These are phyloP conservation scores for Tupaia chinensis DNA, from an alignment of 2,113 vertebrate species.

Conservation along the genomic window DNA sequence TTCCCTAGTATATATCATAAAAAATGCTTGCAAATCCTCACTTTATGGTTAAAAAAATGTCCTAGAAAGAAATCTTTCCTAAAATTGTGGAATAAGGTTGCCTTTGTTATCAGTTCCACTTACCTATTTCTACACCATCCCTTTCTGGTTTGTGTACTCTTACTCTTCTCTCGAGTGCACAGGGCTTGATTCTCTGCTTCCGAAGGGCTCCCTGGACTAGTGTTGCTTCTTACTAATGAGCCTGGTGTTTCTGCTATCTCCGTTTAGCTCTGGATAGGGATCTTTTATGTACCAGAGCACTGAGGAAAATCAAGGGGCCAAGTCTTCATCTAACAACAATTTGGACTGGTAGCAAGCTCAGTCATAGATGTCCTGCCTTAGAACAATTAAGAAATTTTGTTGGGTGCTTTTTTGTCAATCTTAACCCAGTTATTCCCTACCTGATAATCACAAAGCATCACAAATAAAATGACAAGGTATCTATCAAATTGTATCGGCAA, in stretches of 20 bases:
- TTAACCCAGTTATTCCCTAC: not conserved
- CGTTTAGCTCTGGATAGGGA: not conserved
- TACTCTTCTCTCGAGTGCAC: not conserved
- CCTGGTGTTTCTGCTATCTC: too few species aligned
- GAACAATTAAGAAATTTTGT: not conserved
- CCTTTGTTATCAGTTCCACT: not conserved
- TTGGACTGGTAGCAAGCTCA: not conserved
- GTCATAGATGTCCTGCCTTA: not conserved
- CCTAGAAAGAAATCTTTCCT: not conserved
- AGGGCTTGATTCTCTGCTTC: not conserved
- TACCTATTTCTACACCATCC: not conserved
- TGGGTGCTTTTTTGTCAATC: not conserved
- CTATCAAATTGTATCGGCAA: not conserved
- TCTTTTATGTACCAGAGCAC: not conserved
- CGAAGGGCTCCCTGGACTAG: not conserved
- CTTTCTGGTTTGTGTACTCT: not conserved
- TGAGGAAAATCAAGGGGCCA: not conserved
- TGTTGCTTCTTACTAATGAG: not conserved
- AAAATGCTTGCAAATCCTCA: not conserved
- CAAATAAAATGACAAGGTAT: not conserved
- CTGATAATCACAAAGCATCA: not conserved
- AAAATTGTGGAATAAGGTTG: not conserved
- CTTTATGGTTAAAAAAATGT: not conserved
- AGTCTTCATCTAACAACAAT: not conserved
- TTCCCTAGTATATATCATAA: not conserved